Evolutionary conservation across 53 echinoderm and acorn worm species (phyloP).

Genomic region (Stichopus horrens): DNA sequence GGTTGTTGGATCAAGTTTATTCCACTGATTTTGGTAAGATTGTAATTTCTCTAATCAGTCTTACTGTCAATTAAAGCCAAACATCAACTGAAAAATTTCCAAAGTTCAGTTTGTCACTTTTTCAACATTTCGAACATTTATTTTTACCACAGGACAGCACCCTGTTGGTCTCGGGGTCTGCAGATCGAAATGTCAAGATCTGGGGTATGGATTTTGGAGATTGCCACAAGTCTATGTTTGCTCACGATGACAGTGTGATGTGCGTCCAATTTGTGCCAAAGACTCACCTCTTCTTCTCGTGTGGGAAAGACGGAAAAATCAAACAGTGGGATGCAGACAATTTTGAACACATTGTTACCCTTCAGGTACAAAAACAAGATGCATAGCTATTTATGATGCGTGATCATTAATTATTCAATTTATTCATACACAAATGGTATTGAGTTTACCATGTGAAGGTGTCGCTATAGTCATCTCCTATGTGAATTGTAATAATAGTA

Average conservation of each 20-base stretch:
- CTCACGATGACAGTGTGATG: constrained; percentile 99
- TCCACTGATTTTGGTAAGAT: too few relatives aligned
- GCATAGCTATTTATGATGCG: too few relatives aligned
- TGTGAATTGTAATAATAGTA: too few relatives aligned
- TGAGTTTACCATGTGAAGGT: too few relatives aligned
- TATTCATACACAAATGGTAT: too few relatives aligned
- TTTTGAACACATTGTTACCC: constrained; percentile 80
- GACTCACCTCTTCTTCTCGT: constrained; percentile 92
- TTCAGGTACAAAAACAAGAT: constrained; percentile 60
- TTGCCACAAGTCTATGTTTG: constrained; percentile 94
- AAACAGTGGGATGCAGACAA: constrained; percentile 97
- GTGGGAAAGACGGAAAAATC: constrained; percentile 88
- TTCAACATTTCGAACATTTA: background rate
- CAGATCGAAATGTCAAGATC: constrained; percentile 89
- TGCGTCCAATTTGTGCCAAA: constrained; percentile 87
- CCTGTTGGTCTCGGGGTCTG: constrained; percentile 84
- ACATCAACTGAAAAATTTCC: too few relatives aligned
- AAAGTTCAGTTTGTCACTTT: background rate
- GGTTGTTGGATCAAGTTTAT: too few relatives aligned
- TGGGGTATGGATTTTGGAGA: constrained; percentile 98
- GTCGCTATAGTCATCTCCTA: too few relatives aligned
- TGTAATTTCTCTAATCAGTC: too few relatives aligned
- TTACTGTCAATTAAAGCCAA: too few relatives aligned
- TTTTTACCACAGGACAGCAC: constrained; percentile 73
- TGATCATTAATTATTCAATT: too few relatives aligned